These are phyloP conservation scores for Valencia hispanica DNA, from an alignment of 2,797 vertebrate species.

Conservation along the genomic window DNA sequence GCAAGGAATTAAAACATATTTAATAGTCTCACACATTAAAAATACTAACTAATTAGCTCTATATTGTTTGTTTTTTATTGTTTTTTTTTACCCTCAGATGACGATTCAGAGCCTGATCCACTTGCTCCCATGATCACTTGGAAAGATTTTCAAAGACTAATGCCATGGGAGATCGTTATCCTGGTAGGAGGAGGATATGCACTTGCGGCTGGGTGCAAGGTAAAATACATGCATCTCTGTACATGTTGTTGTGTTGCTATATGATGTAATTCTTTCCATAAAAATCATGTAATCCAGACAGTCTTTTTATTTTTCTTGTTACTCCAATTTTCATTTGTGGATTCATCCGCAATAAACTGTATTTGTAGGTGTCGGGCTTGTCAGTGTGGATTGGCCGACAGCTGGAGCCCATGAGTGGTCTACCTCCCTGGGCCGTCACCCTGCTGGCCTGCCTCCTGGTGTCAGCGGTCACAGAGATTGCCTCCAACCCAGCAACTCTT, in stretches of 20 bases:
- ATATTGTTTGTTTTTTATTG: slow-evolving; percentile 4
- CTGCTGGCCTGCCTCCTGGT: slow-evolving; percentile 94
- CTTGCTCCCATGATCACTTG: slow-evolving; percentile 94
- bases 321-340: neutral
- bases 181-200: slow-evolving; percentile 97
- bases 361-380: slow-evolving; percentile 89
- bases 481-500: slow-evolving; percentile 97
- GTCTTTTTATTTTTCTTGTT: neutral
- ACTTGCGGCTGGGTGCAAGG: slow-evolving; percentile 97
- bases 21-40: neutral
- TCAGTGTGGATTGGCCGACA: slow-evolving; percentile 96
- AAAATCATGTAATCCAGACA: neutral
- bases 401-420: slow-evolving; percentile 94
- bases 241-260: neutral
- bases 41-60: neutral
- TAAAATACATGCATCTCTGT: slow-evolving; percentile 44
- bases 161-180: slow-evolving; percentile 99
- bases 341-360: neutral
- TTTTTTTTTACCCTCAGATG: slow-evolving; percentile 47
- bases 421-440: slow-evolving; percentile 94
- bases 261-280: no score
- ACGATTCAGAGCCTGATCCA: slow-evolving; percentile 63
- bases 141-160: slow-evolving; percentile 97
- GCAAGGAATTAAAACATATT: neutral
- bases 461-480: slow-evolving; percentile 94